Evolutionary conservation across 1,140 invertebrate genomes (phyloP).

Genomic region (Solenopsis invicta): DNA sequence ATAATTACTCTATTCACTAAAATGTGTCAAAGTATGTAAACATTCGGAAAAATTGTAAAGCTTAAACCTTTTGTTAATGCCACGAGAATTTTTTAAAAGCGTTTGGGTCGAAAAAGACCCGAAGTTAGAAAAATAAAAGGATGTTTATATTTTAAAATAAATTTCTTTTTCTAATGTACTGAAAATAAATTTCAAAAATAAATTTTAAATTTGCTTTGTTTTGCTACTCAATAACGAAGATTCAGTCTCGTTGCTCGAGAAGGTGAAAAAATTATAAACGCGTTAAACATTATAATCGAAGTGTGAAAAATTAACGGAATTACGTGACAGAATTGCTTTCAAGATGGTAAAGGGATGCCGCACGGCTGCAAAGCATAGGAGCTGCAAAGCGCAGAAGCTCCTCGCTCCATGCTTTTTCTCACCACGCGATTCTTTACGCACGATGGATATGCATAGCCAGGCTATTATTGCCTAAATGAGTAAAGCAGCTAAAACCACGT

Average conservation of each 20-base stretch:
- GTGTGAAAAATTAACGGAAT: slow-evolving; percentile 12
- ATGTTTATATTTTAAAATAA: not conserved
- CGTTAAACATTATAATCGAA: slow-evolving; percentile 39
- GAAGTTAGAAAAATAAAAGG: not conserved
- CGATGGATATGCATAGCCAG: slow-evolving; percentile 63
- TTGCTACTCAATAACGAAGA: not conserved
- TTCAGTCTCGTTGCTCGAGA: not conserved
- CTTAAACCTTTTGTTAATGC: no score
- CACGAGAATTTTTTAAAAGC: no score
- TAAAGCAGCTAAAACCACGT: slow-evolving; percentile 84
- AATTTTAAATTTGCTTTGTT: not conserved
- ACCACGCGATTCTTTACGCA: slow-evolving; percentile 60
- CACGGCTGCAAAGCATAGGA: slow-evolving; percentile 15
- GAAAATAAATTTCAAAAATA: not conserved
- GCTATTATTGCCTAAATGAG: slow-evolving; percentile 82
- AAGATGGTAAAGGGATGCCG: slow-evolving; percentile 47
- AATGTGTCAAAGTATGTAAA: no score
- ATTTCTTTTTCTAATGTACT: not conserved
- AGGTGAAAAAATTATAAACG: not conserved
- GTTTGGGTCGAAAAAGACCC: no score
- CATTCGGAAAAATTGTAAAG: no score
- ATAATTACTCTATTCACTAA: no score
- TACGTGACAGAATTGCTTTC: slow-evolving; percentile 21
- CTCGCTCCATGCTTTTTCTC: slow-evolving; percentile 54
- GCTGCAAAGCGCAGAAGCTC: slow-evolving; percentile 36